phyloP scores from a whole-genome alignment of 2,113 vertebrate genomes.

The Orientallactaga bullata region DNA sequence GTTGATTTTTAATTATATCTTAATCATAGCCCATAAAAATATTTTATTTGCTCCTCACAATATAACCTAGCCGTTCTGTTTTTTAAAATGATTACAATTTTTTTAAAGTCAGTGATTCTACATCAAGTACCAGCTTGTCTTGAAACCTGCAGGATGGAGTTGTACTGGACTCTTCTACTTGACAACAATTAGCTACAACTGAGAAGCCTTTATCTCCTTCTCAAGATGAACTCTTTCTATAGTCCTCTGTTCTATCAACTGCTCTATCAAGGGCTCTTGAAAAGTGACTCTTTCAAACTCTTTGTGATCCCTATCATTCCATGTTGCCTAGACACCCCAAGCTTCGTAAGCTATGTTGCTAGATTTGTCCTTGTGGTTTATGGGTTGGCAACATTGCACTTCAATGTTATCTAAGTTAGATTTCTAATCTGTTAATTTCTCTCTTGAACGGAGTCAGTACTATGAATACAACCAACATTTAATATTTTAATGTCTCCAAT shows the following conservation, averaged over 20 bases:
- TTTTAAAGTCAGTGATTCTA: neutral
- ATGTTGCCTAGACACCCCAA: accelerated
- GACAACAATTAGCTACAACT: accelerated
- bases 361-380: neutral
- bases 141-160: neutral
- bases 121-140: neutral
- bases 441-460: neutral
- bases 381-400: neutral
- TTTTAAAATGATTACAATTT: neutral
- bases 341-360: accelerated
- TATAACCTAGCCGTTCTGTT: neutral
- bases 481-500: neutral
- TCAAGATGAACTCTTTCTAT: too few relatives aligned
- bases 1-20: neutral
- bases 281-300: neutral
- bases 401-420: neutral
- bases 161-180: neutral
- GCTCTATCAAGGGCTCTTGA: too few relatives aligned
- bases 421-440: neutral
- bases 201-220: neutral
- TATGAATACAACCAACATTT: neutral
- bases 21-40: neutral
- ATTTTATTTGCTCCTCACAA: neutral
- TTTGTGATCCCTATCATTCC: too few relatives aligned
- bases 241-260: too few relatives aligned